Percentiles rank a stretch among this genome's conserved stretches.
Conservation (phyloP, 1,140 invertebrate species). For the Diachasma alloeum region DNA sequence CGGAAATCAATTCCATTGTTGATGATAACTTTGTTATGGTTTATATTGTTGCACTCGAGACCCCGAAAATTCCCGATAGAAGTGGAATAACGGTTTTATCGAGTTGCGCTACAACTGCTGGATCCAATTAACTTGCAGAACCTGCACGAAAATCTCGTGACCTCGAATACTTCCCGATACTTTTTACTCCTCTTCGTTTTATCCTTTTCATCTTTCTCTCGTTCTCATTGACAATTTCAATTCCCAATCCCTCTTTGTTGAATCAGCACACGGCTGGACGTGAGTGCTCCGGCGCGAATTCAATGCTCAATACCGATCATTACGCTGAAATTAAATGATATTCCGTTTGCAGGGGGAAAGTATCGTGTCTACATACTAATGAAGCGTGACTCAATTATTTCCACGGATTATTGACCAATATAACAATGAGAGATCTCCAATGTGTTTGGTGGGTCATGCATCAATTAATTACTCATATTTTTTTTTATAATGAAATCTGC, state of each 20-base stretch:
- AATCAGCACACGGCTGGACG: neutral
- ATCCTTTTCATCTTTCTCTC: neutral
- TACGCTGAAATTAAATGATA: neutral
- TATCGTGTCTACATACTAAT: conserved; percentile 10
- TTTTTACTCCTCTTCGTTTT: neutral
- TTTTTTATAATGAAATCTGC: too few relatives aligned
- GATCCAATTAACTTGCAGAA: neutral
- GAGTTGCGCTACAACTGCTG: neutral
- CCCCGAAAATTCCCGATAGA: neutral
- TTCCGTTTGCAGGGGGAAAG: neutral
- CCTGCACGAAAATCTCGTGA: neutral
- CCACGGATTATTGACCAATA: too few relatives aligned
- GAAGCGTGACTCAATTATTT: conserved; percentile 1
- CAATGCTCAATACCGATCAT: neutral
- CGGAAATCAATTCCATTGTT: neutral
- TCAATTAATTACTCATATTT: too few relatives aligned
- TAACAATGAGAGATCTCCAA: too few relatives aligned
- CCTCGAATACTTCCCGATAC: neutral
- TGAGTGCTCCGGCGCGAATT: neutral
- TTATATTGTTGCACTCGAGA: neutral
- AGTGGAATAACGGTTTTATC: neutral
- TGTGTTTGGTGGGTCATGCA: too few relatives aligned
- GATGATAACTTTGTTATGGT: neutral
- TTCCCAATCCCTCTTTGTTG: neutral
- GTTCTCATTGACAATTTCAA: neutral